A percentile compares a stretch with the other conserved stretches of the same genome.
phyloP scores from a whole-genome alignment of 2,113 vertebrate genomes.

The Apteryx mantelli region DNA sequence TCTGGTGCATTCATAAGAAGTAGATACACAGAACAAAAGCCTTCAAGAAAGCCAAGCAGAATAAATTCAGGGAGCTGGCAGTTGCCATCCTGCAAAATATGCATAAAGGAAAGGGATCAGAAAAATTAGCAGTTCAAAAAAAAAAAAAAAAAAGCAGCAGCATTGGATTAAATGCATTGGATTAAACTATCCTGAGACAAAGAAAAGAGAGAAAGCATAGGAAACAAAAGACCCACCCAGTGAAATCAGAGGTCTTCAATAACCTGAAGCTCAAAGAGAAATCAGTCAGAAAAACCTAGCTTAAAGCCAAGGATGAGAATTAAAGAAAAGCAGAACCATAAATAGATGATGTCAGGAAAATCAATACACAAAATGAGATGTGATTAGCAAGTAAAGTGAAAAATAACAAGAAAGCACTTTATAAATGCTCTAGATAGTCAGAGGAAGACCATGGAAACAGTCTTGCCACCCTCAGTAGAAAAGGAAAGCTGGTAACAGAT shows the following conservation, averaged over 20 bases:
- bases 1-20: not conserved
- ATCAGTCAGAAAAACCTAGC: not conserved
- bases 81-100: not conserved
- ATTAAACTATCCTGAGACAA: not conserved
- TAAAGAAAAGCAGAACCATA: not conserved
- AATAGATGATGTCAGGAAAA: not conserved
- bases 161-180: not conserved
- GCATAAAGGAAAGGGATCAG: not conserved
- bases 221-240: not conserved
- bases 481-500: not conserved
- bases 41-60: not conserved
- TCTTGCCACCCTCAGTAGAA: not conserved
- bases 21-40: not conserved
- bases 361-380: not conserved
- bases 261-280: not conserved
- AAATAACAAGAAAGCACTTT: not conserved
- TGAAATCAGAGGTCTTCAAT: not conserved
- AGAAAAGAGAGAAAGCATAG: not conserved
- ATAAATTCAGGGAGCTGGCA: not conserved
- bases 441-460: not conserved
- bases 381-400: not conserved
- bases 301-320: not conserved
- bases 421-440: not conserved
- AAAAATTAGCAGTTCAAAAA: not conserved
- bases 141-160: not conserved